Evolutionary conservation across 2,888 invertebrate species (phyloP), one percentile per base, ranked within the genome.

Genomic region (Subacronicta megacephala): DNA sequence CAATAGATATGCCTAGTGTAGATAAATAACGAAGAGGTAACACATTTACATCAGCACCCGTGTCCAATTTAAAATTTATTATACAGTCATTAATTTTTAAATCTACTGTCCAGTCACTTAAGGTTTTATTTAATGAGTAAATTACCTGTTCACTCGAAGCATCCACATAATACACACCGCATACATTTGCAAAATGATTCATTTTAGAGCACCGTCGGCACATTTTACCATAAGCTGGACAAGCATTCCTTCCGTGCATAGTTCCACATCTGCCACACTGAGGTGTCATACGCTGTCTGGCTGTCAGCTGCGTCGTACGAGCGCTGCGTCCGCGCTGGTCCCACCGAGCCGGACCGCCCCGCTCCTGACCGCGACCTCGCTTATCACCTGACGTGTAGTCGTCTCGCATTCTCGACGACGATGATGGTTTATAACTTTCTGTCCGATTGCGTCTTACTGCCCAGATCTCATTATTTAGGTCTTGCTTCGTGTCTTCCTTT

Each of bases 31-130:
- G 36, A 20, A 26, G n/a, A 13, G 71, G 68, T 29, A 73, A 54
- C 1, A 73, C 57, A 42, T 76, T 73, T 0, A 63, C 72, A 33
- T 73, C 72, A 3, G 70, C 72, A 29, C 71, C 68, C 35, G 73
- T 68, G 36, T 72, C 68, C 31, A 74, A 23, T 58, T 72, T 72
- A 53, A 73, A 76, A 13, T 29, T 23, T 4, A 72, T 59, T 23
- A 18, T n/a, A 16, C 15, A 15, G 23, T 46, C 37, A 33, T 62
- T 64, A 23, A 75, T 62, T 5, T 56, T 29, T 41, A 71, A 46
- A 6, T 49, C 42, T 1, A 58, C 54, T 0, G 46, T 53, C 66
- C 65, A 75, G 18, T 66, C 61, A 52, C 43, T 47, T 26, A 26
- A 10, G 10, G 1, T 26, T 26, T 26, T 26, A 26, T 26, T 36